A percentile compares a stretch with the other conserved stretches of the same genome.
These are phyloP conservation scores for Atta cephalotes DNA, from an alignment of 1,140 invertebrate genomes.

Conservation along the genomic window DNA sequence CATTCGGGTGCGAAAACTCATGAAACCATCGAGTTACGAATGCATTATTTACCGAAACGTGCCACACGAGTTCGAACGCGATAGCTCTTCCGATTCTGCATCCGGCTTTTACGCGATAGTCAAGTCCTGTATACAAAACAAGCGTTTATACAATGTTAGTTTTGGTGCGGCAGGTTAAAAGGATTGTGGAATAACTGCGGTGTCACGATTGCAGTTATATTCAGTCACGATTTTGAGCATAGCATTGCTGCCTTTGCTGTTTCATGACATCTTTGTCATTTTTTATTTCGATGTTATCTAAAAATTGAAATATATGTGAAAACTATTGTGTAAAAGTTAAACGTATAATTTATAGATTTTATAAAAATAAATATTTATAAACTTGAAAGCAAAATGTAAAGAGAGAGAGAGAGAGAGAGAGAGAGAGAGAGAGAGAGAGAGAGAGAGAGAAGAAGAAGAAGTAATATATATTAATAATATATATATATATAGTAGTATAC, in stretches of 20 bases:
- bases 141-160: neutral
- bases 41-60: conserved; percentile 75
- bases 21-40: conserved; percentile 80
- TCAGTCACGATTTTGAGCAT: neutral
- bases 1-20: conserved; percentile 37
- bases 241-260: neutral
- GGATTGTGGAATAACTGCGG: neutral
- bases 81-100: neutral
- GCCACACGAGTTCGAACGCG: conserved; percentile 63
- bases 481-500: too few species aligned
- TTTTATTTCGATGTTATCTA: neutral
- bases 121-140: neutral
- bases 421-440: too few species aligned
- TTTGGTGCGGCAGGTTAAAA: neutral
- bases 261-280: neutral
- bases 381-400: neutral
- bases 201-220: neutral
- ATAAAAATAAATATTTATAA: neutral
- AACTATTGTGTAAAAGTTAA: neutral
- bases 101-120: conserved; percentile 11
- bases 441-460: too few species aligned
- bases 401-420: too few species aligned
- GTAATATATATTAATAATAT: too few species aligned
- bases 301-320: neutral
- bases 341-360: neutral